Evolutionary conservation across 2,113 vertebrate genomes (phyloP).

Genomic region (Potamarius usumacintae): DNA sequence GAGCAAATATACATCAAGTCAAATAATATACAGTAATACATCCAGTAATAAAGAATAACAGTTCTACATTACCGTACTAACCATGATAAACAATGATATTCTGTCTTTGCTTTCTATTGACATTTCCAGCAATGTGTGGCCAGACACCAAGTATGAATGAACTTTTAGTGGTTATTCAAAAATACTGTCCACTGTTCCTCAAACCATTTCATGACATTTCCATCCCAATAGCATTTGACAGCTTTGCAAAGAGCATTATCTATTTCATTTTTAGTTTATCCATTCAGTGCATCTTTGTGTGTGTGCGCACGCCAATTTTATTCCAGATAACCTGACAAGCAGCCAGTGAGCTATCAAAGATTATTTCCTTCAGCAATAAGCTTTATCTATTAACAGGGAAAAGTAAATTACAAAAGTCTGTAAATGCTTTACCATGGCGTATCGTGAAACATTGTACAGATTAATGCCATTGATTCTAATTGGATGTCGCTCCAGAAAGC

Average conservation of each 20-base stretch:
- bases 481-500: slow-evolving; percentile 54
- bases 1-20: slow-evolving; percentile 2
- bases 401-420: slow-evolving; percentile 58
- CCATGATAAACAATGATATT: slow-evolving; percentile 19
- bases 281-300: slow-evolving; percentile 22
- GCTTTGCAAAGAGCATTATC: slow-evolving; percentile 37
- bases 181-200: background rate
- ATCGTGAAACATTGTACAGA: slow-evolving; percentile 61
- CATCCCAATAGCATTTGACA: slow-evolving; percentile 10
- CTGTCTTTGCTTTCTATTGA: slow-evolving; percentile 8
- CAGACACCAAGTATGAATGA: background rate
- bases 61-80: background rate
- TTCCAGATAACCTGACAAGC: slow-evolving; percentile 47
- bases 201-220: slow-evolving; percentile 41
- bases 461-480: slow-evolving; percentile 60
- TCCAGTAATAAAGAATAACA: background rate
- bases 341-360: slow-evolving; percentile 57
- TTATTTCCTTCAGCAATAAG: slow-evolving; percentile 57
- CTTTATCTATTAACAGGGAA: slow-evolving; percentile 53
- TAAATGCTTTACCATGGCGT: slow-evolving; percentile 57
- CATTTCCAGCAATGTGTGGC: background rate
- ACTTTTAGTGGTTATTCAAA: background rate
- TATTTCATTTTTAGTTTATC: slow-evolving; percentile 26
- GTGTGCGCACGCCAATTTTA: slow-evolving; percentile 43
- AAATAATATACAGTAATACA: slow-evolving; percentile 11